phyloP scores from a whole-genome alignment of 2,888 invertebrate species.

The Plagiodera versicolora region DNA sequence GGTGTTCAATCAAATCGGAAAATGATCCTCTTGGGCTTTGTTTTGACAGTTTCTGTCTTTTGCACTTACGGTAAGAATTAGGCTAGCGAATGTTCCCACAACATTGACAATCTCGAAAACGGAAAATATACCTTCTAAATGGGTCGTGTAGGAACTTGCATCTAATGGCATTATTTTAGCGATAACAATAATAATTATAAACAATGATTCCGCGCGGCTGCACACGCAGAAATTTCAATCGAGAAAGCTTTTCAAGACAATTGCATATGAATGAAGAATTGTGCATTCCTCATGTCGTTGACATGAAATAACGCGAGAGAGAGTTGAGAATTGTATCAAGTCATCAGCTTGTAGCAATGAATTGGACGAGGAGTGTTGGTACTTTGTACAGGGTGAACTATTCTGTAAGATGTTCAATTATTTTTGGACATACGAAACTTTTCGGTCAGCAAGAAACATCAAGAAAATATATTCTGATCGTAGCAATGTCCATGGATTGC shows the following conservation, averaged over 20 bases:
- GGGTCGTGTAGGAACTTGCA: too few relatives aligned
- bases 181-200: not conserved
- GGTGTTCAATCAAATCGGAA: slow-evolving; percentile 31
- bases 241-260: not conserved
- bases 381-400: not conserved
- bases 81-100: too few relatives aligned
- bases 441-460: too few relatives aligned
- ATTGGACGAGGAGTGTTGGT: not conserved
- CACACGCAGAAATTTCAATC: not conserved
- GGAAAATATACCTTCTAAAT: too few relatives aligned
- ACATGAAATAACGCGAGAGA: not conserved
- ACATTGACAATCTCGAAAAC: too few relatives aligned
- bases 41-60: not conserved
- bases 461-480: too few relatives aligned
- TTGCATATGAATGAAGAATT: not conserved
- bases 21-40: slow-evolving; percentile 16
- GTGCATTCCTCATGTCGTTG: not conserved
- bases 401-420: too few relatives aligned
- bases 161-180: too few relatives aligned
- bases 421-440: too few relatives aligned
- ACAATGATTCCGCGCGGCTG: not conserved
- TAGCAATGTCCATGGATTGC: too few relatives aligned
- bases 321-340: not conserved
- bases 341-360: not conserved
- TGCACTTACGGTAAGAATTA: not conserved